Base-by-base conservation (phyloP, 2,888 invertebrate species). In the Lamellibrachia satsuma region DNA sequence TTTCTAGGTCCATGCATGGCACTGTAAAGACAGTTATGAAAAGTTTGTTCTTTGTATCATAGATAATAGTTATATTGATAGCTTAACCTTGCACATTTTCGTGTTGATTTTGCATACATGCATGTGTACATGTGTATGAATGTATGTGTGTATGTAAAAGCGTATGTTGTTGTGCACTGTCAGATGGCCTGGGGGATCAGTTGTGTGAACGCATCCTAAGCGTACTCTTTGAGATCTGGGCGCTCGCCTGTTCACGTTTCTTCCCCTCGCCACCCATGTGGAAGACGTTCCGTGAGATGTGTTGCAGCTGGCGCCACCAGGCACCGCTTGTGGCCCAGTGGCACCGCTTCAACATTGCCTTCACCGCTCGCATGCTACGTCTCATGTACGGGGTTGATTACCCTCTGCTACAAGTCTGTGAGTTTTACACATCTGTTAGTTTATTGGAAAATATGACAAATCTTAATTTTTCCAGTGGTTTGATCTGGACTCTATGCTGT, bases 261-360 rank as follows among this genome's bases (percentile, higher is more conserved):
- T 99, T 99, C 97, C 99, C 99, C 0, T 98, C 99, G 4, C 99
- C 99, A 7, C 98, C 99, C 1, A 97, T 99, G 94, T 99, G 99
- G 99, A 98, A 99, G 96, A 99, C 99, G 0, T 97, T 99, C 94
- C 97, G 98, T 95, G 98, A 99, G 97, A 98, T 98, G 95, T 99
- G 99, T 96, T 97, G 98, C 95, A 98, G 98, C 95, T 99, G 99
- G 99, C 97, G 99, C 15, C 99, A 99, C 97, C 98, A 99, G 93
- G 97, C 98, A 93, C 98, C 99, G 75, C 97, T 99, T 8, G 98
- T 99, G 52, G 98, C 98, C 96, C 99, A 99, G 96, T 99, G 99
- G 99, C 98, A 98, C 97, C 97, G 98, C 94, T 98, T 99, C 60
- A 99, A 98, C 96, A 97, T 99, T 92, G 98, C 98, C 1, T 97